Base-by-base conservation (phyloP, 2,888 invertebrate genomes). In the Pyrrhia umbra region DNA sequence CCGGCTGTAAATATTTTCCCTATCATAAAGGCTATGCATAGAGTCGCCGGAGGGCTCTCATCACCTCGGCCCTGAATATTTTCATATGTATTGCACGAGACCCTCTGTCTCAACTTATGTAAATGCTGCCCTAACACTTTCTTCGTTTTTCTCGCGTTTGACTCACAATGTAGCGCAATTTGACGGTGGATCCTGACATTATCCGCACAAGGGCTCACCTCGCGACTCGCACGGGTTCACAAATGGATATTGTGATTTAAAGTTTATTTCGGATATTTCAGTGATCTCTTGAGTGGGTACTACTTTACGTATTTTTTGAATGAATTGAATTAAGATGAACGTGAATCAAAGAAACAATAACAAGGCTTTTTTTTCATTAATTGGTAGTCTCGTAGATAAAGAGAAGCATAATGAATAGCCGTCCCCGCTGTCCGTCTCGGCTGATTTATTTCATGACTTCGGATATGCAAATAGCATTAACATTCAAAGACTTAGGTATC, bases 381-480 rank as follows among this genome's bases (percentile, higher is more conserved):
- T 93, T 92, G 89, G 86, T 87, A 90, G 84, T 88, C 86, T 85
- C 81, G 87, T 89, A 92, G 91, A 93, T 91, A 94, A 93, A 91
- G 90, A 69, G 82, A 81, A 82, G 80, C 84, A 87, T 91, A 93
- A 92, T 92, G 93, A 93, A 93, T 87, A 84, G 87, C 90, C 88
- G 90, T 92, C 94, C 91, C 92, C 87, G 68, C 87, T 91, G 94
- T 94, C 94, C 94, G 94, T 93, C 92, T 85, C 87, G 92, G 88
- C 91, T 94, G 95, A 95, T 95, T 95, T 94, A 94, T 94, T 93
- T 94, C 94, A 94, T 94, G 95, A 94, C 93, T 95, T 93, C 92
- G 91, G 92, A 92, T 95, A 95, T 95, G 95, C 95, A 95, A 95
- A 95, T 94, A 92, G 86, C 92, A 93, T 94, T 94, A 94, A 92